A percentile compares a stretch with the other conserved stretches of the same genome.
These are phyloP conservation scores for Argyresthia albistria DNA, from an alignment of 2,888 invertebrate species.

Conservation along the genomic window DNA sequence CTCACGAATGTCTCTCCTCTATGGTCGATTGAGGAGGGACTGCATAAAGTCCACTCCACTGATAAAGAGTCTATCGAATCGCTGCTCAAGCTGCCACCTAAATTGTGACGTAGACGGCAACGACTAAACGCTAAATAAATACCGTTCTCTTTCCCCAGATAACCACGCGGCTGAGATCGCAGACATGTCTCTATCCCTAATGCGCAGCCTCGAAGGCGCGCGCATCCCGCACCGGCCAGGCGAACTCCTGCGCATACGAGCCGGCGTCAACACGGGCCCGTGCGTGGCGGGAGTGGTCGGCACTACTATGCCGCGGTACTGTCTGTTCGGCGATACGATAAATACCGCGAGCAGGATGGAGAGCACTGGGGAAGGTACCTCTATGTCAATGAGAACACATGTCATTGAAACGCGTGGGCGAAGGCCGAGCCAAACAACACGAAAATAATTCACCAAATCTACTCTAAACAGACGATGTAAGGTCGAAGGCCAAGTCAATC, in stretches of 20 bases:
- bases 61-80: too few relatives aligned
- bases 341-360: conserved; percentile 79
- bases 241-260: conserved; percentile 62
- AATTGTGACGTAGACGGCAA: conserved; percentile 79
- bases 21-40: too few relatives aligned
- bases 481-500: background rate
- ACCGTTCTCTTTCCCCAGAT: conserved; percentile 31
- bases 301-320: conserved; percentile 75
- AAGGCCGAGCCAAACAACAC: too few relatives aligned
- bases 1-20: too few relatives aligned
- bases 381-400: too few relatives aligned
- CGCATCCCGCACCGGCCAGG: conserved; percentile 66
- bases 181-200: conserved; percentile 71
- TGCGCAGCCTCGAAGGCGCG: conserved; percentile 64
- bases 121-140: conserved; percentile 63
- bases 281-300: conserved; percentile 78
- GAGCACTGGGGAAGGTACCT: conserved; percentile 63
- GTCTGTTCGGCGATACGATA: conserved; percentile 75
- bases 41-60: too few relatives aligned
- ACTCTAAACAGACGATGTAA: too few relatives aligned
- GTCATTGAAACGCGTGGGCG: too few relatives aligned
- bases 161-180: conserved; percentile 75
- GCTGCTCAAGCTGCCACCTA: too few relatives aligned
- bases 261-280: conserved; percentile 75
- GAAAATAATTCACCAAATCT: too few relatives aligned